Evolutionary conservation across 1,140 invertebrate species (phyloP).

Genomic region (Meteorus sp.): DNA sequence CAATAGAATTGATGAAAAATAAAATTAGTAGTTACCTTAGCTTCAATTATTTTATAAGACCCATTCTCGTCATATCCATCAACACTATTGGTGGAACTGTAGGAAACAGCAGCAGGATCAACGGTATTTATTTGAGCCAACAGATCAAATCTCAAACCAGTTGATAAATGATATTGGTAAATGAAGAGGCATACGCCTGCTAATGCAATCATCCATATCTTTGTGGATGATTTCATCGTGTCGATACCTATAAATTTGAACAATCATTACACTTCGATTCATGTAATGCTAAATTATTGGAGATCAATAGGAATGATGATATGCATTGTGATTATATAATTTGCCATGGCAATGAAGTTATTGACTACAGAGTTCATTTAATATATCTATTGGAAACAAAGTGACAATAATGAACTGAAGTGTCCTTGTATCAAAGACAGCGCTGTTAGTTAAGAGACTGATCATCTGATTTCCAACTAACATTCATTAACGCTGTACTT

Average conservation of each 20-base stretch:
- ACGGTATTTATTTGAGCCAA: slow-evolving; percentile 39
- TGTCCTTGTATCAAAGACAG: too few relatives aligned
- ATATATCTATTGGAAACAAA: too few relatives aligned
- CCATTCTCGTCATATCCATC: slow-evolving; percentile 38
- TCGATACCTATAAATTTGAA: slow-evolving; percentile 28
- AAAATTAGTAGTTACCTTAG: slow-evolving; percentile 36
- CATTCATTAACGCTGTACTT: too few relatives aligned
- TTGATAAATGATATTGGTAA: slow-evolving; percentile 54
- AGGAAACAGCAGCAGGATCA: slow-evolving; percentile 33
- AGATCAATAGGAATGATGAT: too few relatives aligned
- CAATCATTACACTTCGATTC: too few relatives aligned
- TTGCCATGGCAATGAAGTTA: too few relatives aligned
- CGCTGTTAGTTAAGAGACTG: too few relatives aligned
- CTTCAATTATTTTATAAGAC: slow-evolving; percentile 41
- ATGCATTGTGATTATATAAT: too few relatives aligned
- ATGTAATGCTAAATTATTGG: too few relatives aligned
- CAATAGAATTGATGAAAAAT: neutral
- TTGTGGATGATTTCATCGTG: slow-evolving; percentile 51
- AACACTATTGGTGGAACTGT: slow-evolving; percentile 39
- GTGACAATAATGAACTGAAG: too few relatives aligned
- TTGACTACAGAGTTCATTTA: too few relatives aligned
- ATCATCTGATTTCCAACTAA: too few relatives aligned
- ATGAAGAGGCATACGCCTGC: slow-evolving; percentile 51
- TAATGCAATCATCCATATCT: slow-evolving; percentile 52
- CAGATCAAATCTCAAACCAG: slow-evolving; percentile 48